Base-by-base conservation (phyloP, 2,888 invertebrate species). In the Carterocephalus palaemon region DNA sequence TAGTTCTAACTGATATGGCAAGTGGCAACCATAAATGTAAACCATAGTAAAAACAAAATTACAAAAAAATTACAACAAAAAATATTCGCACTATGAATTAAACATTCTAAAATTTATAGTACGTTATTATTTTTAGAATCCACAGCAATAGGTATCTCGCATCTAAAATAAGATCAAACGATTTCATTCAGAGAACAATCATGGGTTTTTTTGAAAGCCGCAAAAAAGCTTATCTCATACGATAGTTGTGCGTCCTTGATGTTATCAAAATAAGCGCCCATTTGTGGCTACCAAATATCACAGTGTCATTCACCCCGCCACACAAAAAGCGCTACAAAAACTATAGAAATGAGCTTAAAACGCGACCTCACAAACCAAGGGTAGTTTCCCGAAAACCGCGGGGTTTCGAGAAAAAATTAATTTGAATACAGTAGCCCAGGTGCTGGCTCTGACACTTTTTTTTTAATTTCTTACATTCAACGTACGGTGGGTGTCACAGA, bases 381-480 rank as follows among this genome's bases (percentile, higher is more conserved):
- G 72, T 70, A 58, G 75, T 75, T 81, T 75, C 66, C 64, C 58
- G 67, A 69, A 77, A 74, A 67, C 73, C 63, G 60, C 70, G 64
- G 67, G 73, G 70, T 67, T 72, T 63, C 64, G 51, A 62, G 70
- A 68, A 71, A 75, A 75, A 74, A 64, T 53, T 48, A 52, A 82
- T 85, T 85, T 83, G 70, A 84, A 85, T 84, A 85, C 85, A 83
- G 85, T 83, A 85, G 85, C 76, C 71, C 70, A 67, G 71, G 60
- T 67, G 64, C 63, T 57, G 64, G 60, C 56, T n/a, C n/a, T 66
- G 64, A 65, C 66, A 64, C 56, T 71, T 67, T 70, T 68, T 67
- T 65, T 61, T 50, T 49, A n/a, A 37, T 52, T 59, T 63, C 62
- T 62, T 53, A 56, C 48, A 51, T 64, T 62, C 45, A 46, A 59